Percentiles rank a stretch among this genome's conserved stretches.
phyloP scores from a whole-genome alignment of 2,797 vertebrate genomes.

The Tamandua tetradactyla region DNA sequence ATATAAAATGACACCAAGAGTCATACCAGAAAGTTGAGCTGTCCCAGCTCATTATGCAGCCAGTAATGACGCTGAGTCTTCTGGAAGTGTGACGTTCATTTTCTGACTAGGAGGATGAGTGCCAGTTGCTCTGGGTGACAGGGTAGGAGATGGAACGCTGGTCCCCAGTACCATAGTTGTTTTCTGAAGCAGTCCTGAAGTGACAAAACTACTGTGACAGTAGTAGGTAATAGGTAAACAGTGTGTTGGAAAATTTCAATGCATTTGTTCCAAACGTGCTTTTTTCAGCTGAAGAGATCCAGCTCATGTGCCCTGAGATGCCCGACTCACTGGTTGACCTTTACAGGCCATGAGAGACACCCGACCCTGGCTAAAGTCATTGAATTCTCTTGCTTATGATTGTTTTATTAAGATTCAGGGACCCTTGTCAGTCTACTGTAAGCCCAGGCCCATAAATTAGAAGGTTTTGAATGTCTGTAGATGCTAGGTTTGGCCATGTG shows the following conservation, averaged over 20 bases:
- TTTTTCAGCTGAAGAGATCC: not conserved
- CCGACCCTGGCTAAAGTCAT: not conserved
- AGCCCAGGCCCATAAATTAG: not conserved
- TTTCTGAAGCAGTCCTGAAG: not conserved
- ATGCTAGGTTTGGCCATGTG: not conserved
- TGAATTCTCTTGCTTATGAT: not conserved
- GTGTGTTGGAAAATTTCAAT: not conserved
- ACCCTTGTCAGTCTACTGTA: not conserved
- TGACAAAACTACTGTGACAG: not conserved
- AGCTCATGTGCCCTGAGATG: not conserved
- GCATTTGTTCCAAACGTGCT: not conserved
- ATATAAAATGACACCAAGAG: not conserved
- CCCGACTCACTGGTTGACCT: not conserved
- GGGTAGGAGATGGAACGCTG: not conserved
- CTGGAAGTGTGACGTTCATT: not conserved
- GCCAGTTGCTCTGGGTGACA: too few species aligned
- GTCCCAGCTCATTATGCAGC: not conserved
- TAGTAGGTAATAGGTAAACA: not conserved
- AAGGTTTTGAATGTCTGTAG: not conserved
- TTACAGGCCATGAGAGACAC: not conserved
- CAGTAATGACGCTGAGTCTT: not conserved
- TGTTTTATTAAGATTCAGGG: not conserved
- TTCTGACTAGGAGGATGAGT: not conserved
- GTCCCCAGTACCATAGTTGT: not conserved
- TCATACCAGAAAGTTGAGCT: not conserved